These are phyloP conservation scores for Tetraneura akinire DNA, from an alignment of 1,140 invertebrate genomes.

Conservation along the genomic window DNA sequence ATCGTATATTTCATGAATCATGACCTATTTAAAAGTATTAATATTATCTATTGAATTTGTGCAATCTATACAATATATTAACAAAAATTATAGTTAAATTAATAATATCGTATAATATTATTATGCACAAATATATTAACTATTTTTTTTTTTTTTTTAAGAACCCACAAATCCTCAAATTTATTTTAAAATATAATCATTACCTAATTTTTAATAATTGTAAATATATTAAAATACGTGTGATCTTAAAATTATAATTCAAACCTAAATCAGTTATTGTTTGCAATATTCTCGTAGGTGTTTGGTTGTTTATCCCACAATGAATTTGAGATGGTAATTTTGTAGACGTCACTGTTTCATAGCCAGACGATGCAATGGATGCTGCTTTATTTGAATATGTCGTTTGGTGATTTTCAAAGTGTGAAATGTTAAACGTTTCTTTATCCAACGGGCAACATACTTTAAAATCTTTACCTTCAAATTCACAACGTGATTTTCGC, in stretches of 20 bases:
- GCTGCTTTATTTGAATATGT: too few relatives aligned
- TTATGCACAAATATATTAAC: too few relatives aligned
- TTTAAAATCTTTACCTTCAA: constrained; percentile 61
- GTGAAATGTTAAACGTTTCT: neutral
- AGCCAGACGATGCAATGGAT: neutral
- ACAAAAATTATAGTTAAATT: too few relatives aligned
- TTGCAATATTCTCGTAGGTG: neutral
- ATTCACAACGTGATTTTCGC: constrained; percentile 62
- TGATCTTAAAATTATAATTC: too few relatives aligned
- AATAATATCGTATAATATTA: too few relatives aligned
- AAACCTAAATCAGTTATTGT: constrained; percentile 52
- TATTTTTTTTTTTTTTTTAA: too few relatives aligned
- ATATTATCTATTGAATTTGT: neutral
- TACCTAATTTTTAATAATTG: too few relatives aligned
- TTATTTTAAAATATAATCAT: too few relatives aligned
- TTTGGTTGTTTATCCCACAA: constrained; percentile 52
- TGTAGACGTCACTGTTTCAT: neutral
- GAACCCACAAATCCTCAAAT: too few relatives aligned
- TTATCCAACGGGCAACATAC: constrained; percentile 61
- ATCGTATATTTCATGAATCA: too few relatives aligned
- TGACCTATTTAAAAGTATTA: neutral
- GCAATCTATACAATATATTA: neutral
- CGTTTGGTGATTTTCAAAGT: neutral
- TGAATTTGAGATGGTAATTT: constrained; percentile 20
- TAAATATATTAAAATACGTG: neutral